Evolutionary conservation across 2,888 invertebrate genomes (phyloP), one percentile per base, ranked within the genome.

Genomic region (Cataglyphis altisquamis): DNA sequence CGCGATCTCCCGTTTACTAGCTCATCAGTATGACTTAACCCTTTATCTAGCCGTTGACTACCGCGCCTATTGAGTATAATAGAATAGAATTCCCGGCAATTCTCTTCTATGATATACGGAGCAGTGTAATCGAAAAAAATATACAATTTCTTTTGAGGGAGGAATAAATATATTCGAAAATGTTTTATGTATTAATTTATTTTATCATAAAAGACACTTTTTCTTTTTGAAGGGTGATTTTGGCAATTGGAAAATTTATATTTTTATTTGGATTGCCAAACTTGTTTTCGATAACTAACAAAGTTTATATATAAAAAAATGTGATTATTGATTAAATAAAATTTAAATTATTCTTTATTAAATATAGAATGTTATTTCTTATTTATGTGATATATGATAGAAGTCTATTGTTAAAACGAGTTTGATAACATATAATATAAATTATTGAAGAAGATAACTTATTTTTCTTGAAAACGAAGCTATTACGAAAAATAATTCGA

Each of bases 1-100:
- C 68, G 60, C 25, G 70, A 48, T 48, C 18, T 67, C 3, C 36
- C 39, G 57, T n/a, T 48, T 67, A 57, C 41, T n/a, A 41, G 15
- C 21, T 67, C 12, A 12, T 12, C 60, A 32, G 6, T 45, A n/a
- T 62, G 74, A 39, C 29, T 77, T 39, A 39, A 55, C 3, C 29
- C 41, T 67, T 9, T 18, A 9, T 25, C 12, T 15, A 21, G 3
- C 12, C 9, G 12, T 32, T 10, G 15, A n/a, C 29, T 25, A 39
- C 9, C 8, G 36, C 36, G 36, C 0, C 6, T 55, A 64, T 21
- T 45, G 39, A 29, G 6, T 48, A 39, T 66, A 52, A 48, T 21
- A 10, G n/a, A 63, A 75, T 64, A n/a, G 45, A 29, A 74, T 75
- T 48, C 0, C n/a, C 21, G 8, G 10, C n/a, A 29, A 29, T 67